Percentiles rank a stretch among this genome's conserved stretches.
These are phyloP conservation scores for Cynopterus sphinx DNA, from an alignment of 2,797 vertebrate genomes.

Conservation along the genomic window DNA sequence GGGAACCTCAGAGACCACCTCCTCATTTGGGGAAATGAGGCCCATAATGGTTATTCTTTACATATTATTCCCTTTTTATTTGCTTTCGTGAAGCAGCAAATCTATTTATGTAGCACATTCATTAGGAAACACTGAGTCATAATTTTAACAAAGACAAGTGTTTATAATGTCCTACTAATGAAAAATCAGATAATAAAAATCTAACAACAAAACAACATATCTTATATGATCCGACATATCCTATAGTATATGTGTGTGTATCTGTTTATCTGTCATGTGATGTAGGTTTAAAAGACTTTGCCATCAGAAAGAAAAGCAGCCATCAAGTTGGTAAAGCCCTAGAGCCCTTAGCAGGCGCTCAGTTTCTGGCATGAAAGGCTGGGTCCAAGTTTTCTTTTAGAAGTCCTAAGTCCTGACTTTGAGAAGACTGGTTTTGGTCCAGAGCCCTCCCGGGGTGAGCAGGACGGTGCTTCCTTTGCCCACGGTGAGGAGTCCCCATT, in stretches of 20 bases:
- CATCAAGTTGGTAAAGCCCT: too few relatives aligned
- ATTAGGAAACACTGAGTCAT: background rate
- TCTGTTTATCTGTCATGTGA: background rate
- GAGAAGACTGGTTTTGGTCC: background rate
- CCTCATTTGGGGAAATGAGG: background rate
- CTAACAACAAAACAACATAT: background rate
- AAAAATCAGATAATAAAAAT: background rate
- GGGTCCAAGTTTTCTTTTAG: background rate
- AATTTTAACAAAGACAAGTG: background rate
- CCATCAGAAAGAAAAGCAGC: background rate
- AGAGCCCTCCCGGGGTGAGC: background rate
- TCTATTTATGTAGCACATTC: background rate
- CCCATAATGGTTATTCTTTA: background rate
- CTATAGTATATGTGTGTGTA: background rate
- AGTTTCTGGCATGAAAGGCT: background rate
- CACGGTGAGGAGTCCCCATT: accelerated
- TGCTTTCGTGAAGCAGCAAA: background rate
- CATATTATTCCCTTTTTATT: background rate
- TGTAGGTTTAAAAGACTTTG: background rate
- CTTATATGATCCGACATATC: background rate
- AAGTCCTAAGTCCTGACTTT: background rate
- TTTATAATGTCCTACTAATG: background rate
- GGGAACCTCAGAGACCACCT: background rate
- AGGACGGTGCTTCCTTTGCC: too few relatives aligned
- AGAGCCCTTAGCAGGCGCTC: background rate